A percentile compares a stretch with the other conserved stretches of the same genome.
Conservation (phyloP, 2,888 invertebrate genomes). For the Nezara viridula region DNA sequence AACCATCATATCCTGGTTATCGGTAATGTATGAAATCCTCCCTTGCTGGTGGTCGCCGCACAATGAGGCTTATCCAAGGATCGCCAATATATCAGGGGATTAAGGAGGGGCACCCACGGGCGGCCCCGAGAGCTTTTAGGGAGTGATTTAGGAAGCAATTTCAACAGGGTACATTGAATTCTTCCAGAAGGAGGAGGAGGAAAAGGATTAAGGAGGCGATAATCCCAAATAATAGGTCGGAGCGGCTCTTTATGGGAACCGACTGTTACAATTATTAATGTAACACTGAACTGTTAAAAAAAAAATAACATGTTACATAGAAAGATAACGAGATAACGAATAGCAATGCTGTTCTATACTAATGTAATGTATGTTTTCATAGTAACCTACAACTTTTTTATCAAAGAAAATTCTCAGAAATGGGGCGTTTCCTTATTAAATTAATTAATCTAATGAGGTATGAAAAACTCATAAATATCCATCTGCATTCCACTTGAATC, state of each 20-base stretch:
- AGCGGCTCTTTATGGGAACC: not conserved
- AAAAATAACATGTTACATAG: not conserved
- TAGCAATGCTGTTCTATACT: no score
- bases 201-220: not conserved
- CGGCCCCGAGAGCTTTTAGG: not conserved
- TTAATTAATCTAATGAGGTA: no score
- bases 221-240: not conserved
- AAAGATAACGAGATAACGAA: not conserved
- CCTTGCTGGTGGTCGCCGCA: conserved; percentile 6
- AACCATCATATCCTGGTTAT: not conserved
- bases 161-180: not conserved
- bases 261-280: not conserved
- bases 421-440: no score
- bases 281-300: not conserved
- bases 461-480: no score
- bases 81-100: conserved; percentile 20
- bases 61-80: not conserved
- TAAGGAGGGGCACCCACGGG: conserved; percentile 1
- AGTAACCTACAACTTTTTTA: no score
- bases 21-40: not conserved
- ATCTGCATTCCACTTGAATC: no score
- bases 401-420: no score
- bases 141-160: not conserved
- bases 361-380: no score
- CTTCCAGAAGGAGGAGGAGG: not conserved